Percentiles rank a stretch among this genome's conserved stretches.
phyloP scores from a whole-genome alignment of 2,888 invertebrate species.

The Xanthostigma xanthostigma region DNA sequence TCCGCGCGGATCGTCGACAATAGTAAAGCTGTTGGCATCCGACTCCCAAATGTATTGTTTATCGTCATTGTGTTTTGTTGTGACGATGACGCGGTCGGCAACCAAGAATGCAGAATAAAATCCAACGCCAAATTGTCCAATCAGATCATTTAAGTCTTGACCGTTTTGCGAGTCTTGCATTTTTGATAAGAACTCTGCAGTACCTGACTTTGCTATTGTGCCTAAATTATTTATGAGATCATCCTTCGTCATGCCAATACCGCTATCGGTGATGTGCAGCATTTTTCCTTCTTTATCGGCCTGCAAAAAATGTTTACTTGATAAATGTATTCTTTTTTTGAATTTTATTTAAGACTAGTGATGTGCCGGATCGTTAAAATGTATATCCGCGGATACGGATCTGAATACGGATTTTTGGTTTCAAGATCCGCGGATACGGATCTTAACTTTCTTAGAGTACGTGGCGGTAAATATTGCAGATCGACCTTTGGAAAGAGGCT shows the following conservation, averaged over 20 bases:
- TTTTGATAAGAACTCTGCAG: constrained; percentile 87
- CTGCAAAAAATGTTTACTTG: constrained; percentile 15
- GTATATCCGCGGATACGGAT: no score
- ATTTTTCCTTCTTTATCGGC: constrained; percentile 85
- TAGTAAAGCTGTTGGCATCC: constrained; percentile 78
- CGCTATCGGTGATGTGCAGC: constrained; percentile 90
- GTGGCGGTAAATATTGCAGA: no score
- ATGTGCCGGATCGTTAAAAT: no score
- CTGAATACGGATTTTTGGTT: no score
- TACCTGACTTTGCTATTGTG: constrained; percentile 96
- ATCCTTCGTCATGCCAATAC: constrained; percentile 91
- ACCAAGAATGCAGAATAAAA: constrained; percentile 96
- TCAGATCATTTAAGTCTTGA: constrained; percentile 88
- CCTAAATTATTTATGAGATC: constrained; percentile 94
- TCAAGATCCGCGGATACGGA: no score
- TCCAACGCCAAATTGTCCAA: constrained; percentile 99
- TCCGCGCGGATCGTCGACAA: constrained; percentile 88
- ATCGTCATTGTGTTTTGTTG: constrained; percentile 88
- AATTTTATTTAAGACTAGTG: not conserved
- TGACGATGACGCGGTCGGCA: constrained; percentile 90
- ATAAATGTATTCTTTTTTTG: not conserved
- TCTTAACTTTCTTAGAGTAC: no score
- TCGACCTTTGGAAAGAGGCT: no score
- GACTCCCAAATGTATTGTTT: constrained; percentile 97
- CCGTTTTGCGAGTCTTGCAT: constrained; percentile 55